Percentiles rank a stretch among this genome's conserved stretches.
These are phyloP conservation scores for Brevimyrus niger DNA, from an alignment of 2,113 vertebrate species.

Conservation along the genomic window DNA sequence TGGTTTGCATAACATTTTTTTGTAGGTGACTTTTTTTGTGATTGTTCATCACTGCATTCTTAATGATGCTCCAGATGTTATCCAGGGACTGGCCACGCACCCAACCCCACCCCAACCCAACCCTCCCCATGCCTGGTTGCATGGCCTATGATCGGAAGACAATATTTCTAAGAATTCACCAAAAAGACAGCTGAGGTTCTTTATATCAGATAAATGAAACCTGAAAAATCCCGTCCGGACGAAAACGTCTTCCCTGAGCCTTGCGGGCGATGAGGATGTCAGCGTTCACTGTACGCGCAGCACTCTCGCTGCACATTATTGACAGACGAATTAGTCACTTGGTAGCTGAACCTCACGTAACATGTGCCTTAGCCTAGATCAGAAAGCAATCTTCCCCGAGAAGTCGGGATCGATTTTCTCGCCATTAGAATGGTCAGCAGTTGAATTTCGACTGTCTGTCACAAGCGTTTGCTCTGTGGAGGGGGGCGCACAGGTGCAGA, in stretches of 20 bases:
- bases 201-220: neutral
- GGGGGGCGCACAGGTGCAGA: neutral
- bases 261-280: neutral
- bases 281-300: neutral
- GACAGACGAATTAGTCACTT: conserved; percentile 11
- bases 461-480: neutral
- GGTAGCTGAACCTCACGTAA: neutral
- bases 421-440: neutral
- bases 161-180: neutral
- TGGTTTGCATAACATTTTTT: neutral
- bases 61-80: neutral
- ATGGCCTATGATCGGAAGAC: neutral
- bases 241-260: neutral
- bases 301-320: neutral
- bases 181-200: conserved; percentile 1
- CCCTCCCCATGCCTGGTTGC: neutral
- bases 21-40: neutral
- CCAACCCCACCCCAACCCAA: too few relatives aligned
- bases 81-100: neutral
- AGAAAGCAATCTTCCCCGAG: neutral
- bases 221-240: neutral
- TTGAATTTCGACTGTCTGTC: neutral
- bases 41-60: neutral
- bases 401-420: neutral
- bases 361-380: neutral